Evolutionary conservation across 2,113 vertebrate species (phyloP).

Genomic region (Columba livia): DNA sequence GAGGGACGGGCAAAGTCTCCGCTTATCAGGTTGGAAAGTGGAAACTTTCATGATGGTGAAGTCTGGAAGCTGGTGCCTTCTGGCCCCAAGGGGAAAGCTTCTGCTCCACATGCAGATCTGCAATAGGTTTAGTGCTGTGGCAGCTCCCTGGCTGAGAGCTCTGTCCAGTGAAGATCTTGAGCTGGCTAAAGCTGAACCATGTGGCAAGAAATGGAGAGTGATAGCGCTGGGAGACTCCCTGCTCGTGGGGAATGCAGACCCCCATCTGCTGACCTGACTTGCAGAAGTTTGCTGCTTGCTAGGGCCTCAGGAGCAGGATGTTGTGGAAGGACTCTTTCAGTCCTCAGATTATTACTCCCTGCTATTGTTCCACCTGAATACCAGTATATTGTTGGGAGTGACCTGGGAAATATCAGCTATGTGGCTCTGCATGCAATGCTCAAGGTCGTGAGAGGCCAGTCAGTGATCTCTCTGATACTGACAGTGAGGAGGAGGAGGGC

Average conservation of each 20-base stretch:
- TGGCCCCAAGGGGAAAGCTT: rapidly evolving
- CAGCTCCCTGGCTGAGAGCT: not conserved
- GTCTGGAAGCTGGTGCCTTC: not conserved
- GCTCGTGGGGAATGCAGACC: not conserved
- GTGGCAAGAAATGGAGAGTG: not conserved
- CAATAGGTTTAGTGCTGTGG: not conserved
- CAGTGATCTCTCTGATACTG: not conserved
- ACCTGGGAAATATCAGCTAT: not conserved
- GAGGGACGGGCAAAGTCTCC: not conserved
- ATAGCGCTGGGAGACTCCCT: not conserved
- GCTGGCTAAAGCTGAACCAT: not conserved
- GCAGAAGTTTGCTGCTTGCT: not conserved
- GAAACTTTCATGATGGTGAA: not conserved
- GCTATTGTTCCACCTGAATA: not conserved
- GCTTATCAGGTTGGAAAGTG: not conserved
- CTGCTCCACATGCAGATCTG: not conserved
- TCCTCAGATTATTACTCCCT: not conserved
- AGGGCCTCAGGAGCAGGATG: not conserved
- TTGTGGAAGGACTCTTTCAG: not conserved
- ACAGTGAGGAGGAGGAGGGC: not conserved
- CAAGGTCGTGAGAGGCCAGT: not conserved
- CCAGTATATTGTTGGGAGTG: not conserved
- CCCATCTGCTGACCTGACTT: not conserved
- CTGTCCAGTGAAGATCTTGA: not conserved
- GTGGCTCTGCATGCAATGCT: not conserved